Evolutionary conservation across 2,888 invertebrate genomes (phyloP), one percentile per base, ranked within the genome.

Genomic region (Euzophera pinguis): DNA sequence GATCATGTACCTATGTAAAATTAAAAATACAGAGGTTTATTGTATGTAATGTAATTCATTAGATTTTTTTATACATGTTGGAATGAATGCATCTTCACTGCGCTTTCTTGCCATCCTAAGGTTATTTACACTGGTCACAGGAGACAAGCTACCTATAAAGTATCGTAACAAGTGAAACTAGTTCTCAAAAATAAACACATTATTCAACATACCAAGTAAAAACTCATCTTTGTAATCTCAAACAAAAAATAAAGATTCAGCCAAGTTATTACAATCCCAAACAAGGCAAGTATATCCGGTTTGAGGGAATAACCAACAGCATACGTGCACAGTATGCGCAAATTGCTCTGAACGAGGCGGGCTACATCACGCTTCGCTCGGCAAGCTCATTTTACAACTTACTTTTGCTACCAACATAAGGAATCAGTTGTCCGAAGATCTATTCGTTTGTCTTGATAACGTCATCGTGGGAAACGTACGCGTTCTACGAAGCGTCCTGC

Each of bases 221-320:
- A 69, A 67, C 53, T 57, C 57, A 65, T 67, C 63, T 56, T 61
- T 49, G 39, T 65, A 65, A 69, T 70, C 65, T 61, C 56, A 54
- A 56, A 58, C 56, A 71, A 73, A 73, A 74, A 72, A 59, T 60
- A 53, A 67, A 61, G 60, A 60, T 65, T 54, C 68, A 66, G 63
- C 58, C 50, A 64, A 49, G 57, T 50, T 53, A 55, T 64, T 71
- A 63, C 67, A 58, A 61, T 60, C 64, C 63, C 66, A 71, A 74
- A 77, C 70, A 64, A 59, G 58, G 60, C 53, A 55, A 43, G 55
- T 62, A 67, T 64, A 77, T 84, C 85, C 84, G 84, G 82, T 81
- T 83, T 77, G 75, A 69, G 77, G 80, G 83, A 68, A 81, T 83
- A 84, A 80, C 84, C 84, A 78, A 69, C 73, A 62, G 54, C 53